These are phyloP conservation scores for Trematomus loennbergii DNA, from an alignment of 2,113 vertebrate species.

Conservation along the genomic window DNA sequence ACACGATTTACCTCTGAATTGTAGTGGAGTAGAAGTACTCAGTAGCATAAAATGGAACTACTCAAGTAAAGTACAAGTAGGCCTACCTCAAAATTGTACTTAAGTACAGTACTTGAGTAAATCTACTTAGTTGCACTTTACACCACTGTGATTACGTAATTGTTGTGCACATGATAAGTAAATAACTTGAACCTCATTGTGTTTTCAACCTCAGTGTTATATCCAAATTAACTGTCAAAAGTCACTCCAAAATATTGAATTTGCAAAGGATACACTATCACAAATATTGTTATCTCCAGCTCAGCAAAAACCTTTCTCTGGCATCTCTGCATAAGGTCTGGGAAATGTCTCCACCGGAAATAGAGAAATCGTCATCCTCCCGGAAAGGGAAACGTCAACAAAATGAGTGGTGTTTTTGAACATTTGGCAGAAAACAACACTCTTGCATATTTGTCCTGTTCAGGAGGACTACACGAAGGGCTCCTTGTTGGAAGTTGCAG, in stretches of 20 bases:
- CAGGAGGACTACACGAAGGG: neutral
- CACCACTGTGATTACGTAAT: too few relatives aligned
- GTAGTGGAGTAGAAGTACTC: too few relatives aligned
- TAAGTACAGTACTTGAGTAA: too few relatives aligned
- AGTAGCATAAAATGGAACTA: too few relatives aligned
- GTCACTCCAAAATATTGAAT: neutral
- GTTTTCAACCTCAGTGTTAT: too few relatives aligned
- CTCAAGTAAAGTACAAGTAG: too few relatives aligned
- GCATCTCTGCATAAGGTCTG: neutral
- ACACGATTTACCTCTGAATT: too few relatives aligned
- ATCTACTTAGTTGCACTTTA: too few relatives aligned
- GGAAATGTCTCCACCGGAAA: constrained; percentile 22
- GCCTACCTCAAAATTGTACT: too few relatives aligned
- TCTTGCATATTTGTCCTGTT: neutral
- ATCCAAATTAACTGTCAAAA: neutral
- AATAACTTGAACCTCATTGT: too few relatives aligned
- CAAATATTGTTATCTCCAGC: neutral
- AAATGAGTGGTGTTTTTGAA: constrained; percentile 62
- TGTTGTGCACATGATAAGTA: too few relatives aligned
- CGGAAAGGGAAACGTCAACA: constrained; percentile 51
- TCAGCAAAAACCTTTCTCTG: neutral
- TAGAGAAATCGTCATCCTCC: neutral
- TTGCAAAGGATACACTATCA: too few relatives aligned
- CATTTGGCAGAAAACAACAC: constrained; percentile 18
- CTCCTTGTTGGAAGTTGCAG: neutral